These are phyloP conservation scores for Octomys mimax DNA, from an alignment of 2,797 vertebrate genomes.

Conservation along the genomic window DNA sequence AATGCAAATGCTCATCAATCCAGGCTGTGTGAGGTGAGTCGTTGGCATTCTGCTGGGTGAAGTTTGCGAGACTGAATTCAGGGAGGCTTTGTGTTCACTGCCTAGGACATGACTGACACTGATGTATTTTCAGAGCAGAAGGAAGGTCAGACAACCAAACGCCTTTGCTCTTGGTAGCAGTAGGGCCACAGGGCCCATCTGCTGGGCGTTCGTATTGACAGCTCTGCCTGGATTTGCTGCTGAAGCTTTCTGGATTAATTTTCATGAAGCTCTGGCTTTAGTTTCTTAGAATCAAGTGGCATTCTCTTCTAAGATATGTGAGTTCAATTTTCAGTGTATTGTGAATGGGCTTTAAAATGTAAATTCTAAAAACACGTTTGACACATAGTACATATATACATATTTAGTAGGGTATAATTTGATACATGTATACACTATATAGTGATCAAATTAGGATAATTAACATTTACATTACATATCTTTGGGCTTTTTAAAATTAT, in stretches of 20 bases:
- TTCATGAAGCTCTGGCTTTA: background rate
- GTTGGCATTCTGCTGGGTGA: background rate
- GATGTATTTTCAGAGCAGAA: conserved; percentile 17
- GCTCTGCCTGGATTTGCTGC: background rate
- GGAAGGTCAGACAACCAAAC: conserved; percentile 1
- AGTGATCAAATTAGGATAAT: background rate
- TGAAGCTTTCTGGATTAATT: conserved; percentile 21
- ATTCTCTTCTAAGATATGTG: background rate
- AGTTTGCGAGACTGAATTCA: background rate
- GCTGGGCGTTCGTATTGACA: background rate
- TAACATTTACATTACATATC: background rate
- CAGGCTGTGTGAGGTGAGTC: background rate
- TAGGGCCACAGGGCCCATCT: background rate
- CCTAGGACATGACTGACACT: background rate
- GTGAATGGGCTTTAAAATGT: background rate
- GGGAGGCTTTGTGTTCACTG: background rate
- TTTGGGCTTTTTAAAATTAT: background rate
- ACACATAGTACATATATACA: background rate
- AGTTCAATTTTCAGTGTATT: conserved; percentile 26
- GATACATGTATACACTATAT: background rate
- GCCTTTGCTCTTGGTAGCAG: background rate
- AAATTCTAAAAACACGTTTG: background rate
- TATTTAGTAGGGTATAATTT: background rate
- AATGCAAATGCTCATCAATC: background rate
- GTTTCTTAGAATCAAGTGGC: background rate